Conservation (phyloP, 2,888 invertebrate species). For the Anorthoa munda region DNA sequence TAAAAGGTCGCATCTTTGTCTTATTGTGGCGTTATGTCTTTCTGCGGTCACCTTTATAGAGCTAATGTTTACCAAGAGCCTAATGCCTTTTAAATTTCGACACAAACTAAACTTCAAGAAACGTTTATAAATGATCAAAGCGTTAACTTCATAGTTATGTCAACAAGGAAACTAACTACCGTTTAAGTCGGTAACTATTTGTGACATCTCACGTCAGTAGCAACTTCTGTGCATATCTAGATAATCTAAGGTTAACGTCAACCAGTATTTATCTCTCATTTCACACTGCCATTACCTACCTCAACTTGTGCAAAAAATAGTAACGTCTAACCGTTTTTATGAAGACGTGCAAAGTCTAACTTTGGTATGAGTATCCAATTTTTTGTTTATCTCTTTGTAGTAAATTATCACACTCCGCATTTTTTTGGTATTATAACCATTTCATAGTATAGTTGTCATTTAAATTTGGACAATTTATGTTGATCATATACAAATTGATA, state of each 20-base stretch:
- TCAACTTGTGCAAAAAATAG: conserved; percentile 63
- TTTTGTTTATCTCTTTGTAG: conserved; percentile 45
- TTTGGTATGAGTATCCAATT: conserved; percentile 68
- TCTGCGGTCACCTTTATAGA: neutral
- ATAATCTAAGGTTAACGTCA: conserved; percentile 57
- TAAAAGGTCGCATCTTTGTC: no score
- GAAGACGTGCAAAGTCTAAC: conserved; percentile 19
- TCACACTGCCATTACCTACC: conserved; percentile 72
- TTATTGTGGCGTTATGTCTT: no score
- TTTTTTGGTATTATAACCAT: no score
- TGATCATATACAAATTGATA: neutral
- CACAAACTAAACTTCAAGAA: conserved; percentile 1
- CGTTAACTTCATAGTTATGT: conserved; percentile 22
- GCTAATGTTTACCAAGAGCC: conserved; percentile 15
- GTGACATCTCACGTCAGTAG: conserved; percentile 44
- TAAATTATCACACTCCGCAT: no score
- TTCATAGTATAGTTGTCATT: no score
- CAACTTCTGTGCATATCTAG: conserved; percentile 42
- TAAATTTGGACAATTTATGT: no score
- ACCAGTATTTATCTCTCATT: conserved; percentile 70
- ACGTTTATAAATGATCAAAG: conserved; percentile 9
- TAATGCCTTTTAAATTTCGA: conserved; percentile 13
- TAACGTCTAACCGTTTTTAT: conserved; percentile 71
- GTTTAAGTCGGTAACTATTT: conserved; percentile 32
- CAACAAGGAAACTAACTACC: conserved; percentile 26